phyloP scores from a whole-genome alignment of 2,888 invertebrate genomes.

The Chrysotoxum bicinctum region DNA sequence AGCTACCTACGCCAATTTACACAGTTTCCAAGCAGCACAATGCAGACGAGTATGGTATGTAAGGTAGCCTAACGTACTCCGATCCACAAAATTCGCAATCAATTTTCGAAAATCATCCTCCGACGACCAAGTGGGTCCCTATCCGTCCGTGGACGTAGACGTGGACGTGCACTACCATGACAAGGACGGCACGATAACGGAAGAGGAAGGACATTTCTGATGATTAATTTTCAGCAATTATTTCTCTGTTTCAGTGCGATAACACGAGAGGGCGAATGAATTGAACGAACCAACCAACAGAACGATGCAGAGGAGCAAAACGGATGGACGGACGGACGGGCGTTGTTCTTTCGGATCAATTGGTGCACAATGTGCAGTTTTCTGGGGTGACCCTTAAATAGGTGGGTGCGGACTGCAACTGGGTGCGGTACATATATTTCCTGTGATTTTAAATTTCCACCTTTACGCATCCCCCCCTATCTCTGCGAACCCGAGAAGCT shows the following conservation, averaged over 20 bases:
- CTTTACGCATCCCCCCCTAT: neutral
- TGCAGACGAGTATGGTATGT: conserved; percentile 50
- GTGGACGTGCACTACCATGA: neutral
- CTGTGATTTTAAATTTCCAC: conserved; percentile 35
- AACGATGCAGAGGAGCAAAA: neutral
- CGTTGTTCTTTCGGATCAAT: conserved; percentile 65
- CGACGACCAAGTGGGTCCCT: conserved; percentile 9
- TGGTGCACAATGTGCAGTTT: conserved; percentile 56
- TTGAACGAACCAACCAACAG: neutral
- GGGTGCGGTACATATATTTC: conserved; percentile 27
- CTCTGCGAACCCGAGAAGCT: conserved; percentile 10
- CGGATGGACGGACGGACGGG: conserved; percentile 33
- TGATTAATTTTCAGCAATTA: conserved; percentile 72
- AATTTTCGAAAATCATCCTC: conserved; percentile 68
- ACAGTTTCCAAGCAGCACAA: conserved; percentile 9
- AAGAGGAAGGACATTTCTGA: conserved; percentile 69
- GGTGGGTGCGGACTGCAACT: neutral
- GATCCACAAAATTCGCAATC: conserved; percentile 70
- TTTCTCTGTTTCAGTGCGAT: conserved; percentile 66
- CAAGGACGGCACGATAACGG: conserved; percentile 31
- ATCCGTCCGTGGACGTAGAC: neutral
- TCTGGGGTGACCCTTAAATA: conserved; percentile 31
- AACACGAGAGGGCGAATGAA: conserved; percentile 39
- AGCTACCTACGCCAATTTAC: conserved; percentile 20
- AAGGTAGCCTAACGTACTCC: conserved; percentile 60